phyloP scores from a whole-genome alignment of 2,888 invertebrate genomes.

The Synanthedon myopaeformis region DNA sequence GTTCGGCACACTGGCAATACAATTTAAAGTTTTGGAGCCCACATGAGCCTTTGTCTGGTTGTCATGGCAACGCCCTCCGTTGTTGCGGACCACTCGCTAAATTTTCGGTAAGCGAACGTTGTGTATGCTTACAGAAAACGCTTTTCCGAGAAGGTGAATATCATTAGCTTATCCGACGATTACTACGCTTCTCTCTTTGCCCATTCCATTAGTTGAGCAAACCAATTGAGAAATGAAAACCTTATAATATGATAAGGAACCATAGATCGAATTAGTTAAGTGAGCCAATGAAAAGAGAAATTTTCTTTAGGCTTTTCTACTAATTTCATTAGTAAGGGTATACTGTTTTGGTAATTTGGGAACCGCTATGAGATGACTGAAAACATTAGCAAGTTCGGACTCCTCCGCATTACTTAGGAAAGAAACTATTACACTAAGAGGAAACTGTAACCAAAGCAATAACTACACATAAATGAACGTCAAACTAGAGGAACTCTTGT shows the following conservation, averaged over 20 bases:
- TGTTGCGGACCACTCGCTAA: conserved; percentile 35
- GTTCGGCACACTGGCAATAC: conserved; percentile 48
- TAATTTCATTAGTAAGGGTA: conserved; percentile 13
- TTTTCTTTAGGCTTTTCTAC: conserved; percentile 5
- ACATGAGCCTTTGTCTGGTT: conserved; percentile 61
- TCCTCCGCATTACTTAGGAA: conserved; percentile 11
- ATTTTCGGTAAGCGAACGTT: conserved; percentile 56
- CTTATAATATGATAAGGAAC: background rate
- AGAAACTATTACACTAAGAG: conserved; percentile 10
- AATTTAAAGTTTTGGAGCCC: conserved; percentile 66
- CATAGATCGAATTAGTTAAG: background rate
- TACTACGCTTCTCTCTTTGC: conserved; percentile 14
- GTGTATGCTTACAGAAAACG: conserved; percentile 58
- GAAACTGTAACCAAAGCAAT: background rate
- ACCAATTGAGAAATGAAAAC: background rate
- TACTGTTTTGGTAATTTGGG: conserved; percentile 12
- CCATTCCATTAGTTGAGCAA: conserved; percentile 34
- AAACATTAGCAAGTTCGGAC: conserved; percentile 2
- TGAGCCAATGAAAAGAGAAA: background rate
- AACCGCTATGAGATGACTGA: conserved; percentile 12
- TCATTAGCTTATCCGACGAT: conserved; percentile 51
- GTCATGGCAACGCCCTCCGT: conserved; percentile 57
- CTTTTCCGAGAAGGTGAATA: conserved; percentile 65
- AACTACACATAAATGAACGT: too few species aligned
- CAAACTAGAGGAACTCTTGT: background rate